phyloP scores from a whole-genome alignment of 2,113 vertebrate genomes.

The Chitala chitala region DNA sequence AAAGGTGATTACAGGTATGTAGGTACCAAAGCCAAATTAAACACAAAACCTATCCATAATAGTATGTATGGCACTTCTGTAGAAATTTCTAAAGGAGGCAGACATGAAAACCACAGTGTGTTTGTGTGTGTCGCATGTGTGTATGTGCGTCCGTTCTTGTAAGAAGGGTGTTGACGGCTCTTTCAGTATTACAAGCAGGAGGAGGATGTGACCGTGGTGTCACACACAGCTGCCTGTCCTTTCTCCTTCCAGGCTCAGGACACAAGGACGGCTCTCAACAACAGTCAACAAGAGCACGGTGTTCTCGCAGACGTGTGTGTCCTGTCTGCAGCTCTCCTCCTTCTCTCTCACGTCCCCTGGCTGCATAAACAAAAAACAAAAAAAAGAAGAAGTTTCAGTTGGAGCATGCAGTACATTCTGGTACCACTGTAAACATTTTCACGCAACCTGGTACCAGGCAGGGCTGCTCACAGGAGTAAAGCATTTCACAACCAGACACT shows the following conservation, averaged over 20 bases:
- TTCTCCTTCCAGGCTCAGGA: constrained; percentile 45
- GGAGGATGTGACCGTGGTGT: neutral
- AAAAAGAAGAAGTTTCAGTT: neutral
- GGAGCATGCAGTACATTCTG: neutral
- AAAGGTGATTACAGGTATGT: neutral
- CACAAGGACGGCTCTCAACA: constrained; percentile 40
- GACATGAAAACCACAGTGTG: neutral
- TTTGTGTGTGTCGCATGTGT: neutral
- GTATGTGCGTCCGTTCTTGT: neutral
- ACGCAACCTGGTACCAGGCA: neutral
- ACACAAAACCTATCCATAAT: constrained; percentile 16
- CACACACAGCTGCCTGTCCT: neutral
- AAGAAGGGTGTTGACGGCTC: neutral
- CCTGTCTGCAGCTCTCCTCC: constrained; percentile 42
- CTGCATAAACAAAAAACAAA: constrained; percentile 56
- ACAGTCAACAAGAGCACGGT: constrained; percentile 51
- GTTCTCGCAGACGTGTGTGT: constrained; percentile 50
- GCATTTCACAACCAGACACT: neutral
- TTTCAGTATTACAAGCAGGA: neutral
- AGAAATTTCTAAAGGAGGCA: neutral
- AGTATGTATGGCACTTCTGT: constrained; percentile 25
- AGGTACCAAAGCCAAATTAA: constrained; percentile 13
- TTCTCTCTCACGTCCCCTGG: constrained; percentile 60
- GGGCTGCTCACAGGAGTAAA: neutral
- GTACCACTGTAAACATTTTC: neutral